Evolutionary conservation across 2,888 invertebrate species (phyloP).

Genomic region (Nephrotoma appendiculata): DNA sequence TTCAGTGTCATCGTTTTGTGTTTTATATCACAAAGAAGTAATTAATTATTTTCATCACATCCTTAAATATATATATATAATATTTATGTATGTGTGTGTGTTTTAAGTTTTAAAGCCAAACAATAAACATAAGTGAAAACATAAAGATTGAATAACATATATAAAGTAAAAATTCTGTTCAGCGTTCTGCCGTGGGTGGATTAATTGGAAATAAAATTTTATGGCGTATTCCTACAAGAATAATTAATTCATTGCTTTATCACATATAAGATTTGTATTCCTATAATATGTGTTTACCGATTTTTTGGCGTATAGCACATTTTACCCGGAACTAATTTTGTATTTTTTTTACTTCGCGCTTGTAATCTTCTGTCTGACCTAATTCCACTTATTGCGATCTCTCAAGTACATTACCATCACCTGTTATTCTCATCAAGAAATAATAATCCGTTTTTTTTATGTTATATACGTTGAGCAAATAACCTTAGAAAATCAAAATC

Average conservation of each 20-base stretch:
- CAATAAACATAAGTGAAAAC: neutral
- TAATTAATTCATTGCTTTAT: neutral
- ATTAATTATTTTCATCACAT: neutral
- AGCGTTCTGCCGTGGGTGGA: neutral
- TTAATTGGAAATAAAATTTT: neutral
- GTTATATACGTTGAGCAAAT: neutral
- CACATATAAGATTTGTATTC: neutral
- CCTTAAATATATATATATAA: neutral
- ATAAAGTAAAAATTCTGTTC: neutral
- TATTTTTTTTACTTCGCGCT: too few species aligned
- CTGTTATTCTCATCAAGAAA: neutral
- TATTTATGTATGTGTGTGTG: neutral
- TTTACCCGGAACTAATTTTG: too few species aligned
- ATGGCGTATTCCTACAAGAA: neutral
- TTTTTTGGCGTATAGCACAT: too few species aligned
- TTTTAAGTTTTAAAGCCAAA: neutral
- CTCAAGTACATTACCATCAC: neutral
- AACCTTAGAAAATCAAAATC: neutral
- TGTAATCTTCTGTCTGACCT: neutral
- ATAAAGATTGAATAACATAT: neutral
- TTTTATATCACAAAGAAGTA: neutral
- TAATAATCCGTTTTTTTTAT: neutral
- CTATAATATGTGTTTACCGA: too few species aligned
- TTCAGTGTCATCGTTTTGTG: neutral
- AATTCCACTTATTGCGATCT: neutral